phyloP scores from a whole-genome alignment of 2,888 invertebrate genomes.

The Yponomeuta evonymella region DNA sequence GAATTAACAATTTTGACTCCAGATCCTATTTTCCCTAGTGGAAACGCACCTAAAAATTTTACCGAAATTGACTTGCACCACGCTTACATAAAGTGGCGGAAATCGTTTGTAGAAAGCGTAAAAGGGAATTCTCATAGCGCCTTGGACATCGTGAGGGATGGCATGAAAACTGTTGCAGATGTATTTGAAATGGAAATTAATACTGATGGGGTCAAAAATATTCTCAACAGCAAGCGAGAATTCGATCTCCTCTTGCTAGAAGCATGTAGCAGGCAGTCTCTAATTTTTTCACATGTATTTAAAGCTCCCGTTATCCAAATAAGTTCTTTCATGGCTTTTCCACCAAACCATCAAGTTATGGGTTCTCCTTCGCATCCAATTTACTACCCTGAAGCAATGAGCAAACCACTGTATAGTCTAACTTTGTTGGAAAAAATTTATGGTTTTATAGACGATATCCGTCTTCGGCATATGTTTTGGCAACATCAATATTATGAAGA shows the following conservation, averaged over 20 bases:
- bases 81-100: constrained; percentile 1
- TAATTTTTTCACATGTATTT: constrained; percentile 2
- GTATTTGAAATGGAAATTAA: constrained; percentile 2
- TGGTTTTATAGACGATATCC: neutral
- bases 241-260: constrained; percentile 11
- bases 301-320: constrained; percentile 12
- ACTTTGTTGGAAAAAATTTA: neutral
- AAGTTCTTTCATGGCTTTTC: neutral
- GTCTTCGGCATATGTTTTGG: neutral
- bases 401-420: neutral
- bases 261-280: neutral
- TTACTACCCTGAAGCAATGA: constrained; percentile 3
- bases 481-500: neutral
- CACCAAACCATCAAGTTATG: neutral
- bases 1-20: neutral
- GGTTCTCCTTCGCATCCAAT: constrained; percentile 10
- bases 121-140: neutral
- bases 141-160: neutral
- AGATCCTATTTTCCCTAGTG: constrained; percentile 38
- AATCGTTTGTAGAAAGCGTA: neutral
- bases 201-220: neutral
- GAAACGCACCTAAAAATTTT: constrained; percentile 25
- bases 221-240: neutral
- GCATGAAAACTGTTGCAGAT: neutral
- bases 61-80: constrained; percentile 24